These are phyloP conservation scores for Argyra leucocephala DNA, from an alignment of 2,888 invertebrate genomes.

Conservation along the genomic window DNA sequence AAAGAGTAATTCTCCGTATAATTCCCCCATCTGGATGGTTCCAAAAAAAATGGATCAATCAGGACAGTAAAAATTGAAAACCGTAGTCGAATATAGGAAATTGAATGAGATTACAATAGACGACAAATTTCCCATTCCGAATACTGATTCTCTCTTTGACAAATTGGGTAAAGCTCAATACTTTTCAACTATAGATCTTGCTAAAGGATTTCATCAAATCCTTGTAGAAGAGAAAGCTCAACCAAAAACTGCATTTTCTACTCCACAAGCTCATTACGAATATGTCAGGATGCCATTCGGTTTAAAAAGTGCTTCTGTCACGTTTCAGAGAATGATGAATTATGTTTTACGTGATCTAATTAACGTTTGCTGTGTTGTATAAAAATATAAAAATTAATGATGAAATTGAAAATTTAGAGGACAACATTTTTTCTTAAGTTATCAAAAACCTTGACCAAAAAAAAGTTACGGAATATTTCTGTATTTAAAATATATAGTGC, in stretches of 20 bases:
- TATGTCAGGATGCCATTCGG: constrained; percentile 4
- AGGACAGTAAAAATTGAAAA: constrained; percentile 14
- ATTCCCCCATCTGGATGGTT: constrained; percentile 14
- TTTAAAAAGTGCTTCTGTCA: no score
- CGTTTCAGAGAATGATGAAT: no score
- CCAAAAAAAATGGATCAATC: constrained; percentile 15
- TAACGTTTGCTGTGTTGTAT: no score
- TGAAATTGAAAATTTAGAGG: no score
- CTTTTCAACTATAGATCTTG: constrained; percentile 2
- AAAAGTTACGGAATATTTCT: no score
- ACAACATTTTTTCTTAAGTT: neutral
- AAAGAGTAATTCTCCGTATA: constrained; percentile 13
- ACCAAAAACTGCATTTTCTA: constrained; percentile 20
- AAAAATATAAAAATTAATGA: neutral
- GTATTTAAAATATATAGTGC: no score
- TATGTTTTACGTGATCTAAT: no score
- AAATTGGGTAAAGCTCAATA: constrained; percentile 16
- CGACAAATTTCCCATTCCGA: constrained; percentile 18
- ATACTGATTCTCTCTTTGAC: constrained; percentile 17
- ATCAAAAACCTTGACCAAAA: neutral
- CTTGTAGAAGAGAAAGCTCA: no score
- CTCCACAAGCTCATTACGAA: constrained; percentile 17
- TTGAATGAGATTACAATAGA: constrained; percentile 15
- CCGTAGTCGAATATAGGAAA: constrained; percentile 18
- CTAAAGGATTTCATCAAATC: neutral